These are phyloP conservation scores for Centroberyx gerrardi DNA, from an alignment of 2,797 vertebrate species.

Conservation along the genomic window DNA sequence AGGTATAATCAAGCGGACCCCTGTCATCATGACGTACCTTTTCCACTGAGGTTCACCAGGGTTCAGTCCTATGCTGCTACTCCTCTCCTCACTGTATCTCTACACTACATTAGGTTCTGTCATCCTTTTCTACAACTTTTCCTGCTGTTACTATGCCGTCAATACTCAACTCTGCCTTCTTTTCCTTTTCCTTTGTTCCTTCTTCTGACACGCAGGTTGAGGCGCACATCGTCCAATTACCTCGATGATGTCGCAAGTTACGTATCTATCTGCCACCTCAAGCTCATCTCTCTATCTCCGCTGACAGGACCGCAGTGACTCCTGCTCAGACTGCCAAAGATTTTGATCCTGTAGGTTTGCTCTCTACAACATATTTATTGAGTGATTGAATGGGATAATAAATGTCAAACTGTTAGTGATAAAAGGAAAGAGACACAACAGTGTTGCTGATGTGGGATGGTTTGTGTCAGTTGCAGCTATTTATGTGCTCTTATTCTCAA, in stretches of 20 bases:
- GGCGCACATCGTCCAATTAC: slow-evolving; percentile 30
- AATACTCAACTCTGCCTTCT: slow-evolving; percentile 20
- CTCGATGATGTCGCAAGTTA: slow-evolving; percentile 17
- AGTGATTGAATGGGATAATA: background rate
- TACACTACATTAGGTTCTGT: background rate
- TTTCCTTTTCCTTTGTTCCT: slow-evolving; percentile 32
- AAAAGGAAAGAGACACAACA: background rate
- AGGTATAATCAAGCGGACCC: slow-evolving; percentile 52
- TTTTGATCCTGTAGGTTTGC: slow-evolving; percentile 47
- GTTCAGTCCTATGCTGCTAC: slow-evolving; percentile 17
- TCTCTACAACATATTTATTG: background rate
- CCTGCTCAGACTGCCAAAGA: slow-evolving; percentile 12
- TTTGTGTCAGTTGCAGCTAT: too few species aligned
- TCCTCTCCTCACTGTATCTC: background rate
- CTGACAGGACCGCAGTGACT: background rate
- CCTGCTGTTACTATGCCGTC: slow-evolving; percentile 54
- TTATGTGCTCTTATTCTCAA: too few species aligned
- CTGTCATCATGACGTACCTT: slow-evolving; percentile 52
- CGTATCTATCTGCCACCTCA: slow-evolving; percentile 9
- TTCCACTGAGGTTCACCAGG: slow-evolving; percentile 48
- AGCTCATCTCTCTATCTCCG: slow-evolving; percentile 11
- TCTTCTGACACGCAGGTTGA: slow-evolving; percentile 22
- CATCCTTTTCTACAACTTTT: slow-evolving; percentile 48
- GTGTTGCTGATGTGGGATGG: background rate
- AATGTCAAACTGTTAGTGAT: background rate